These are phyloP conservation scores for Phymanthus crucifer DNA, from an alignment of 92 coral and sea anemone genomes.

Conservation along the genomic window DNA sequence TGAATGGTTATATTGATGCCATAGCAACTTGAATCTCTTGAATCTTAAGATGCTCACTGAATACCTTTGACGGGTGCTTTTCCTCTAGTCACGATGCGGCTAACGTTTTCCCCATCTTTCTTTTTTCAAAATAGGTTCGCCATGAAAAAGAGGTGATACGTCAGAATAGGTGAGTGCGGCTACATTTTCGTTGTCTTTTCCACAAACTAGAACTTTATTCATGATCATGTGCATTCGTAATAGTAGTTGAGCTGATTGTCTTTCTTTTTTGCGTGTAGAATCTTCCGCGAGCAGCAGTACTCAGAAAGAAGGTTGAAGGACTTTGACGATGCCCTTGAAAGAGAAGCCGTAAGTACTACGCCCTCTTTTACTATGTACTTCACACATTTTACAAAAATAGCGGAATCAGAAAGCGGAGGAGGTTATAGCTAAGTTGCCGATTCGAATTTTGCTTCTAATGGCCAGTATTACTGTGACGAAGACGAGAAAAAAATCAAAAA, in stretches of 20 bases:
- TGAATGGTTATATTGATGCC: not conserved
- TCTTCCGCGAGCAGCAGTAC: constrained; percentile 95
- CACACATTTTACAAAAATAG: too few relatives aligned
- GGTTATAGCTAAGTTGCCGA: too few relatives aligned
- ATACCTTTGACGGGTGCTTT: too few relatives aligned
- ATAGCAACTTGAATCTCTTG: not conserved
- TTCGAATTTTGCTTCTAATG: too few relatives aligned
- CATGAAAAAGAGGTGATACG: constrained; percentile 93
- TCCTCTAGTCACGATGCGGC: not conserved
- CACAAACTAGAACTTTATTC: not conserved
- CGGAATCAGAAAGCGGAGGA: too few relatives aligned
- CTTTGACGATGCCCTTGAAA: constrained; percentile 89
- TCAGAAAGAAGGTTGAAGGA: constrained; percentile 94
- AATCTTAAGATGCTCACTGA: too few relatives aligned
- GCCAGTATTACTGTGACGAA: too few relatives aligned
- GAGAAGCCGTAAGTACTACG: constrained; percentile 90
- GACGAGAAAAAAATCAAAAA: too few relatives aligned
- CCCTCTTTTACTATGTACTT: too few relatives aligned
- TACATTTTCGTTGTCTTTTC: not conserved
- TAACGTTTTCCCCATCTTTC: too few relatives aligned
- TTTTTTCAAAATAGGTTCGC: constrained; percentile 59
- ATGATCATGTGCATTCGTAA: not conserved
- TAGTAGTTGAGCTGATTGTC: not conserved
- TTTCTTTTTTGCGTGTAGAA: constrained; percentile 35
- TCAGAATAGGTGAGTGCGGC: constrained; percentile 75